Conservation (phyloP, 2,113 vertebrate species). For the Egretta garzetta region DNA sequence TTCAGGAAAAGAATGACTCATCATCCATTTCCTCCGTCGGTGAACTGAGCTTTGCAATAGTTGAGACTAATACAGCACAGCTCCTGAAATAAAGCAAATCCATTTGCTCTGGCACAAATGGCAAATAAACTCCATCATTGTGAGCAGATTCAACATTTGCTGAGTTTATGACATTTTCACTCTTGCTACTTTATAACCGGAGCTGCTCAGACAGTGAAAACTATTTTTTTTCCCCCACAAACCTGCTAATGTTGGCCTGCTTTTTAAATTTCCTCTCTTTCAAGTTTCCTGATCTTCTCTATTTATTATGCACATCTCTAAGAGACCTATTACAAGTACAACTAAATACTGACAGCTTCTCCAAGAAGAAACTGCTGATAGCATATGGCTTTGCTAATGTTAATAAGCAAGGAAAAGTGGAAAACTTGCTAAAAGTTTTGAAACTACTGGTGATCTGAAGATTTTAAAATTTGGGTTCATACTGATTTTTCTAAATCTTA, state of each 20-base stretch:
- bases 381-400: neutral
- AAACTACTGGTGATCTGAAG: neutral
- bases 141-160: neutral
- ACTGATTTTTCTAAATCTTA: neutral
- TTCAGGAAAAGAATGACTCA: slow-evolving; percentile 34
- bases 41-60: neutral
- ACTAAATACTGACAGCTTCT: neutral
- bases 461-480: neutral
- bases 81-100: slow-evolving; percentile 30
- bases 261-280: neutral
- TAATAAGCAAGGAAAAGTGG: neutral
- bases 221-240: neutral
- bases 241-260: neutral
- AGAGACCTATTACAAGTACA: neutral
- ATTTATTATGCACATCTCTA: neutral
- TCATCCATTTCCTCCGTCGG: neutral
- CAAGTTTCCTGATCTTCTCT: neutral
- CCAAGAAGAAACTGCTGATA: neutral
- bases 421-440: neutral
- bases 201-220: neutral
- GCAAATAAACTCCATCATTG: neutral
- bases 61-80: neutral
- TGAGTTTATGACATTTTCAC: slow-evolving; percentile 3
- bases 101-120: neutral
- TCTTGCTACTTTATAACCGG: neutral